phyloP scores from a whole-genome alignment of 1,140 invertebrate genomes.

The Vollenhovia emeryi region DNA sequence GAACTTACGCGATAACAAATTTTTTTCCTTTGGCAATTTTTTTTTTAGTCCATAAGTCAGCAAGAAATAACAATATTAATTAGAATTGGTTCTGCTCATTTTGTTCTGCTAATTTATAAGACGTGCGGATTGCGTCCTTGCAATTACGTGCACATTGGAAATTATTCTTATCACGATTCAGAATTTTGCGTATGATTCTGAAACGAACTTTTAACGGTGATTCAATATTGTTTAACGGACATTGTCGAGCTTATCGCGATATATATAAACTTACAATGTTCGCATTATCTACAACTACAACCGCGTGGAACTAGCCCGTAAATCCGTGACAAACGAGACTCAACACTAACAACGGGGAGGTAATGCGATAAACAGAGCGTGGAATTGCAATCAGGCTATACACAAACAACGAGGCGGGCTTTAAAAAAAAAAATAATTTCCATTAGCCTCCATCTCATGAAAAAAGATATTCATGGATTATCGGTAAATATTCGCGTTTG shows the following conservation, averaged over 20 bases:
- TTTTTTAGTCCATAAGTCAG: too few species aligned
- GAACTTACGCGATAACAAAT: too few species aligned
- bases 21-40: too few species aligned
- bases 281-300: not conserved
- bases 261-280: conserved; percentile 11
- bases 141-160: not conserved
- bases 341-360: not conserved
- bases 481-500: conserved; percentile 59
- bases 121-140: not conserved
- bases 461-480: conserved; percentile 3
- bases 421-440: conserved; percentile 28
- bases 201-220: not conserved
- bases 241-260: not conserved
- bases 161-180: not conserved
- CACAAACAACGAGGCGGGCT: not conserved
- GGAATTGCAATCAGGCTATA: not conserved
- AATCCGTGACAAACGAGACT: conserved; percentile 19
- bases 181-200: not conserved
- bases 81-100: too few species aligned
- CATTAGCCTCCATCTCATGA: not conserved
- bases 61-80: too few species aligned
- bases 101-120: too few species aligned
- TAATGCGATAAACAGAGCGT: conserved; percentile 9
- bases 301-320: not conserved
- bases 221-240: not conserved